Base-by-base conservation (phyloP, 2,888 invertebrate genomes). In the Antheraea yamamai region DNA sequence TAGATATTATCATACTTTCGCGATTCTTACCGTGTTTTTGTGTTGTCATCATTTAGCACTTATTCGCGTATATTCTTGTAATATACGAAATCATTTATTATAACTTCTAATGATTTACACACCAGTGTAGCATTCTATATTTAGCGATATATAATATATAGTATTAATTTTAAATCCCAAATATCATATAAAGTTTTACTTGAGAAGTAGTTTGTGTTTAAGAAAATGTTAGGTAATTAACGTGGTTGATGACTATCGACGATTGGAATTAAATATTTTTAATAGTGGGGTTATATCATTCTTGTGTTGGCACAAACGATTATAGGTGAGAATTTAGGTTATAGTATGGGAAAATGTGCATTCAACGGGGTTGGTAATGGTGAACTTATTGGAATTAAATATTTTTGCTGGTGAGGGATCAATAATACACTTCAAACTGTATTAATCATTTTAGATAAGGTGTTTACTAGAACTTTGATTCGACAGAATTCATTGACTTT, bases 1-100 rank as follows among this genome's bases (percentile, higher is more conserved):
- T 39, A 35, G n/a, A 70, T 70, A 70, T 70, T 70, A 39, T 39
- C 70, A n/a, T 70, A 70, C 70, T 70, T 70, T 70, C 70, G 70
- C 70, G 70, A 14, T 20, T 8, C 70, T 70, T 70, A 39, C 39
- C 70, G n/a, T 70, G 39, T 70, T 70, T 14, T 70, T 39, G 39
- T 39, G n/a, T 39, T 70, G 39, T 70, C 70, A 70, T 39, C 70
- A 16, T 70, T 70, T 70, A 70, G 70, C 70, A 70, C 23, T 70
- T 35, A 70, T 70, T 39, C 39, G 70, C 70, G 39, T 39, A 8
- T 39, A 70, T 64, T 26, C 68, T 70, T 2, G 20, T 70, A 70
- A 35, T 70, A 39, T 70, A 70, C 39, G n/a, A 70, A 70, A 39
- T 70, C 70, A 39, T 14, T 30, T 16, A 66, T 66, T 66, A 66